Conservation (phyloP, 2,797 vertebrate genomes). For the Onychomys arenicola region DNA sequence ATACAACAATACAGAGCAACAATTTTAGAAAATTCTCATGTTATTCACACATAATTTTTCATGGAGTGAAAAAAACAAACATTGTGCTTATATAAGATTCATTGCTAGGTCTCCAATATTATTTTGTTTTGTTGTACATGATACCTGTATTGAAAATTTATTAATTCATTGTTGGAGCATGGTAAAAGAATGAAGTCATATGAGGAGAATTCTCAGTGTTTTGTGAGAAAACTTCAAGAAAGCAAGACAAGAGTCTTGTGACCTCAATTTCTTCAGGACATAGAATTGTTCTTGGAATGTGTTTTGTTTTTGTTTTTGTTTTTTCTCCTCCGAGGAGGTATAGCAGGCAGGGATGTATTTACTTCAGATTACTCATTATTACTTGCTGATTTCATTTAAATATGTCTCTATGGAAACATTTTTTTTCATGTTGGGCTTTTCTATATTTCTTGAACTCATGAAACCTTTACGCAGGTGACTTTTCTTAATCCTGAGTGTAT, state of each 20-base stretch:
- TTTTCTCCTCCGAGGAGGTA: fast-evolving
- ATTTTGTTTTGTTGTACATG: not conserved
- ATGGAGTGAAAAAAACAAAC: not conserved
- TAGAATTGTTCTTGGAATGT: not conserved
- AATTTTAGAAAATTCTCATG: not conserved
- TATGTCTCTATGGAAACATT: not conserved
- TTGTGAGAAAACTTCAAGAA: not conserved
- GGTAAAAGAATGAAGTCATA: no score
- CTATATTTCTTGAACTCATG: not conserved
- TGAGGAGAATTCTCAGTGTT: not conserved
- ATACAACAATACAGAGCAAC: not conserved
- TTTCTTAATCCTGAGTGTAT: not conserved
- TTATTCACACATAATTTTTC: not conserved
- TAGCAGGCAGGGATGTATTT: not conserved
- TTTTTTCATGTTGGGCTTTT: no score
- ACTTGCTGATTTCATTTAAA: not conserved
- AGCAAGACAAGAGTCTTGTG: no score
- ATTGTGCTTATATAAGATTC: not conserved
- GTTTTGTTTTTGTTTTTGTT: no score
- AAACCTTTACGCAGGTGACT: not conserved
- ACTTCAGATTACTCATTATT: not conserved
- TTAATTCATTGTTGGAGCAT: no score
- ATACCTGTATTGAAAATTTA: not conserved
- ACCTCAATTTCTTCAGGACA: not conserved
- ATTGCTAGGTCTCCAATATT: not conserved